Conservation (phyloP, 2,113 vertebrate genomes). For the Pristiophorus japonicus region DNA sequence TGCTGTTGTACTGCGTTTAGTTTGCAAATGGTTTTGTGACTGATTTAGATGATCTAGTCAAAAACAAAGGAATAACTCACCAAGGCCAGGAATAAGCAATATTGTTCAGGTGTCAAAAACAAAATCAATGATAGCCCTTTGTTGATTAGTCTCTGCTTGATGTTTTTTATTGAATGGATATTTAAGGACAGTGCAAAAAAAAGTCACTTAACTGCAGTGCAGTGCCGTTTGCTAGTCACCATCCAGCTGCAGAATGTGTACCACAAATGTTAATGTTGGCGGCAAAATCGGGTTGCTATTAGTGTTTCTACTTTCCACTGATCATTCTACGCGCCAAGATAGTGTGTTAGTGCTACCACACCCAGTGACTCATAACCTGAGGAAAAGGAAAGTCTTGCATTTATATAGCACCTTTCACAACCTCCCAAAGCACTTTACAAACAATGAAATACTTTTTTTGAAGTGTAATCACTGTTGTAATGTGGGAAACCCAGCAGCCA, state of each 20-base stretch:
- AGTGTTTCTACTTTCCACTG: not conserved
- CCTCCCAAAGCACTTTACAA: no score
- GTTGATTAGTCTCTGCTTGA: not conserved
- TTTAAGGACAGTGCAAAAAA: not conserved
- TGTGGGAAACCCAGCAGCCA: no score
- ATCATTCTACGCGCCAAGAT: not conserved
- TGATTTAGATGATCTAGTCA: not conserved
- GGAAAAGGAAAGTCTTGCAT: no score
- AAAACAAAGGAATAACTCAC: no score
- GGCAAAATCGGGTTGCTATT: not conserved
- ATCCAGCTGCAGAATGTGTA: not conserved
- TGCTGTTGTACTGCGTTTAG: not conserved
- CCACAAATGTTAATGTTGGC: not conserved
- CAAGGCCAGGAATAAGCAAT: not conserved
- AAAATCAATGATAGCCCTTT: not conserved
- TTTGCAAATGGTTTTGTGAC: not conserved
- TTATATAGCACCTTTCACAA: no score
- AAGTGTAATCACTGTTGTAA: no score
- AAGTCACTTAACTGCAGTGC: not conserved
- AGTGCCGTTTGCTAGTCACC: not conserved
- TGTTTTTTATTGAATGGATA: not conserved
- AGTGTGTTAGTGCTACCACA: not conserved
- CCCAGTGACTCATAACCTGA: not conserved
- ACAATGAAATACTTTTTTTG: no score
- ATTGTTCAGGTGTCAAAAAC: not conserved